Evolutionary conservation across 2,888 invertebrate species (phyloP).

Genomic region (Idaea aversata): DNA sequence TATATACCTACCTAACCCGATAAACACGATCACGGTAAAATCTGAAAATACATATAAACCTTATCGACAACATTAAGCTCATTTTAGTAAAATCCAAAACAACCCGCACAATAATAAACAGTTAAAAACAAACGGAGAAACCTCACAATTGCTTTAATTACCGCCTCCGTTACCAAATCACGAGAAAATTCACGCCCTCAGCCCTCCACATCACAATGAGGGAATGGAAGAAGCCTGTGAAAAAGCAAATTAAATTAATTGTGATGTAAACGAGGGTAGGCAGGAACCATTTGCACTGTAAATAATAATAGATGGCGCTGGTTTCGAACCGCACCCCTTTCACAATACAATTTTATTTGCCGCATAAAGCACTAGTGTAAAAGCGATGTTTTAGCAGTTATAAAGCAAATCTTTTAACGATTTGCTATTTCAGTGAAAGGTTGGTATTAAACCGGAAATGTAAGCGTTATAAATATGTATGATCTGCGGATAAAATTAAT

Average conservation of each 20-base stretch:
- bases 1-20: neutral
- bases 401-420: constrained; percentile 42
- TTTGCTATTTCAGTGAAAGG: constrained; percentile 25
- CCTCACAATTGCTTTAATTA: constrained; percentile 75
- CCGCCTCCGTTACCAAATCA: constrained; percentile 74
- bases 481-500: constrained; percentile 26
- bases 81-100: constrained; percentile 52
- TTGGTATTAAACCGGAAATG: constrained; percentile 13
- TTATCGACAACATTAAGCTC: constrained; percentile 44
- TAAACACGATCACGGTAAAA: constrained; percentile 2
- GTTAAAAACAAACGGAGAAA: constrained; percentile 72
- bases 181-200: constrained; percentile 74
- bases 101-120: constrained; percentile 61
- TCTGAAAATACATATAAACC: constrained; percentile 23
- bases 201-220: constrained; percentile 69
- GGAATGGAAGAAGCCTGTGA: constrained; percentile 76
- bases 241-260: constrained; percentile 79
- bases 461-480: constrained; percentile 25
- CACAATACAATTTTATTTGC: constrained; percentile 54
- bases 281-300: constrained; percentile 59
- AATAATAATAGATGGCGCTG: constrained; percentile 67
- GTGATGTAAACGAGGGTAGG: constrained; percentile 77
- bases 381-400: constrained; percentile 29
- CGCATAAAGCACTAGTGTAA: constrained; percentile 38
- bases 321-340: constrained; percentile 56